Percentiles rank a stretch among this genome's conserved stretches.
Evolutionary conservation across 2,888 invertebrate species (phyloP).

Genomic region (Ormyrus labotus): DNA sequence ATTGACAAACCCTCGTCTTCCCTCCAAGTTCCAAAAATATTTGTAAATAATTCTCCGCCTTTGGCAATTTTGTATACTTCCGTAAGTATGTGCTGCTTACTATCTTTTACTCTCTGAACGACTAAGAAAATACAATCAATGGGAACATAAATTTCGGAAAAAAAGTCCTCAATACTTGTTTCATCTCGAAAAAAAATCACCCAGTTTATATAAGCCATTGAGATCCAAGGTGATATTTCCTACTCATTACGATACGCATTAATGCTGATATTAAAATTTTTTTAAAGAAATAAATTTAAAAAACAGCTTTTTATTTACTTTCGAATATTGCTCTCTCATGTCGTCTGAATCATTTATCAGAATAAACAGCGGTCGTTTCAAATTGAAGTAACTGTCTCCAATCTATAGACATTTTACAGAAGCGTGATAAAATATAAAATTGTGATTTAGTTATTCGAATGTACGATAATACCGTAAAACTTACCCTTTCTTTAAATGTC

Average conservation of each 20-base stretch:
- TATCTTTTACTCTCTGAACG: slow-evolving; percentile 54
- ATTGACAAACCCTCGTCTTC: slow-evolving; percentile 59
- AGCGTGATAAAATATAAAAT: slow-evolving; percentile 16
- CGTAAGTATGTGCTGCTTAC: slow-evolving; percentile 61
- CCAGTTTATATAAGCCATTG: slow-evolving; percentile 73
- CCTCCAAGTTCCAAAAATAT: slow-evolving; percentile 66
- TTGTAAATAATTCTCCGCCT: slow-evolving; percentile 60
- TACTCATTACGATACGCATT: slow-evolving; percentile 34
- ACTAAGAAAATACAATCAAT: slow-evolving; percentile 70
- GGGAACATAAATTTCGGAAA: slow-evolving; percentile 67
- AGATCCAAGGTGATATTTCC: slow-evolving; percentile 70
- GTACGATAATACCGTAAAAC: neutral
- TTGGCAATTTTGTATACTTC: slow-evolving; percentile 69
- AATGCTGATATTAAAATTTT: neutral
- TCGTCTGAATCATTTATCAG: slow-evolving; percentile 68
- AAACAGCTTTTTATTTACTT: slow-evolving; percentile 60
- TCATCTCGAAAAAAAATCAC: slow-evolving; percentile 67
- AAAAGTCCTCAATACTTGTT: slow-evolving; percentile 65
- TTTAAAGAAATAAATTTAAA: neutral
- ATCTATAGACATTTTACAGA: slow-evolving; percentile 63
- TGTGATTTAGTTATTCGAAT: neutral
- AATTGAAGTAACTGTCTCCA: slow-evolving; percentile 65
- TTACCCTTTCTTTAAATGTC: slow-evolving; percentile 65
- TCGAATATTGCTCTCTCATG: slow-evolving; percentile 64
- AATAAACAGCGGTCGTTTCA: slow-evolving; percentile 72